These are phyloP conservation scores for Cydia amplana DNA, from an alignment of 1,140 invertebrate genomes.

Conservation along the genomic window DNA sequence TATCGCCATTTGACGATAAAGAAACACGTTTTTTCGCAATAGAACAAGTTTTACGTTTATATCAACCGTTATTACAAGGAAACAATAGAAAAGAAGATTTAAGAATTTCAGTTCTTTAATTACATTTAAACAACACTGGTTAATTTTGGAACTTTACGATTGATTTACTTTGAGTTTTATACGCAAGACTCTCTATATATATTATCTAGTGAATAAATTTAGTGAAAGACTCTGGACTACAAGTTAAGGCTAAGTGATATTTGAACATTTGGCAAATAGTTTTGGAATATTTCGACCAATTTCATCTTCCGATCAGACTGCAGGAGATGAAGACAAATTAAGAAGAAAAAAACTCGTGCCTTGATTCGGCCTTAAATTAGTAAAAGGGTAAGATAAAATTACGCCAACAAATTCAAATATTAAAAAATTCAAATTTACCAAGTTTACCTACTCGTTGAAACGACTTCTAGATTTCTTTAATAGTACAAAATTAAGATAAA, in stretches of 20 bases:
- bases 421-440: constrained; percentile 72
- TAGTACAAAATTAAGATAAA: constrained; percentile 78
- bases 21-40: constrained; percentile 80
- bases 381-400: constrained; percentile 77
- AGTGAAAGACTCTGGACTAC: constrained; percentile 73
- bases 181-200: constrained; percentile 75
- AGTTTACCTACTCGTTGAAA: constrained; percentile 75
- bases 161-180: constrained; percentile 76
- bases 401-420: constrained; percentile 56
- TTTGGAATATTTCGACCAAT: constrained; percentile 74
- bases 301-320: constrained; percentile 69
- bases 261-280: constrained; percentile 72
- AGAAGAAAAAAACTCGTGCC: constrained; percentile 65
- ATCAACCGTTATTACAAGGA: constrained; percentile 78
- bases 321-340: constrained; percentile 66
- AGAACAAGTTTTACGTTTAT: constrained; percentile 80
- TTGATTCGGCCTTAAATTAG: constrained; percentile 79
- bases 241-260: constrained; percentile 74
- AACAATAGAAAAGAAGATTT: constrained; percentile 79
- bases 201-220: constrained; percentile 75
- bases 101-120: constrained; percentile 75
- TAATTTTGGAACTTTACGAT: constrained; percentile 76
- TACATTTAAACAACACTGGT: constrained; percentile 79
- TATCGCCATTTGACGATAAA: constrained; percentile 79
- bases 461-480: constrained; percentile 77